These are phyloP conservation scores for Sebastes wilsoni DNA, from an alignment of 2,797 vertebrate genomes.

Conservation along the genomic window DNA sequence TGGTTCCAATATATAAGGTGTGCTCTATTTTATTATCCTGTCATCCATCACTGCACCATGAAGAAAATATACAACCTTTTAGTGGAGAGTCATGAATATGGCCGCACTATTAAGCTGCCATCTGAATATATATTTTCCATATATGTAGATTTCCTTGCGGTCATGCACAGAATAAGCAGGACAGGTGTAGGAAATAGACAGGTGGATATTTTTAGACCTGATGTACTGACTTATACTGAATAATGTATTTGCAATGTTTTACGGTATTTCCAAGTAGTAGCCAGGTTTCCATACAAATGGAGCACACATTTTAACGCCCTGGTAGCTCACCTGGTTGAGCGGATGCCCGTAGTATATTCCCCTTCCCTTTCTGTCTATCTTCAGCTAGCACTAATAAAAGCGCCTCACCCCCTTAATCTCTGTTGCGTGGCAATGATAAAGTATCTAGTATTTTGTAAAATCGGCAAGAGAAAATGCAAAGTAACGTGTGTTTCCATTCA, in stretches of 20 bases:
- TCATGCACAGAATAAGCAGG: neutral
- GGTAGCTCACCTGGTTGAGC: neutral
- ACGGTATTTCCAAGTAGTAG: neutral
- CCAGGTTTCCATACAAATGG: neutral
- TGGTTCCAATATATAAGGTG: neutral
- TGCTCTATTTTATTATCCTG: neutral
- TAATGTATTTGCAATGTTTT: neutral
- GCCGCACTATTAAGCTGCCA: neutral
- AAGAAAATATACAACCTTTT: neutral
- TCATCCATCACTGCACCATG: conserved; percentile 7
- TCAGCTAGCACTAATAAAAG: neutral
- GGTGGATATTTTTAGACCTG: neutral
- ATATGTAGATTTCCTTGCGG: neutral
- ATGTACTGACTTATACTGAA: neutral
- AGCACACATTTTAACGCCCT: neutral
- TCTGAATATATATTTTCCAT: neutral
- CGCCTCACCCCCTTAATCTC: no score
- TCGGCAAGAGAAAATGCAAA: neutral
- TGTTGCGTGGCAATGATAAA: neutral
- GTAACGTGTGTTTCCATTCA: neutral
- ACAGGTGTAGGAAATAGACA: neutral
- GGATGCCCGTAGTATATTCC: neutral
- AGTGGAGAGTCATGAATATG: neutral
- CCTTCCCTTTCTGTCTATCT: neutral
- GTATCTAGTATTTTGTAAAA: neutral